Evolutionary conservation across 2,113 vertebrate species (phyloP), one percentile per base, ranked within the genome.

Genomic region (Pionites leucogaster): DNA sequence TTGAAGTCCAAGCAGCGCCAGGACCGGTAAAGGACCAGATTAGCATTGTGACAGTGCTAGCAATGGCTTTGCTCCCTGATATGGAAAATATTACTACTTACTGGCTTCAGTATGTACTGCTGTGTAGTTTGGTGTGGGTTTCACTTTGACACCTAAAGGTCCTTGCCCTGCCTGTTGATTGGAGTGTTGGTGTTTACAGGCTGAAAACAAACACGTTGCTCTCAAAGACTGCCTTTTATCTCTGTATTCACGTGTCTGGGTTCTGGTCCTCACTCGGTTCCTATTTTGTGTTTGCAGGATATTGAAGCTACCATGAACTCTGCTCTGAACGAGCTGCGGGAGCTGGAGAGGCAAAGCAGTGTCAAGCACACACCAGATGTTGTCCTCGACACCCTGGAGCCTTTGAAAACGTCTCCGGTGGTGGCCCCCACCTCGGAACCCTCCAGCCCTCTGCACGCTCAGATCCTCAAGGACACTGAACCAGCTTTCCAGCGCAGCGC

Each of bases 311-410:
- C 98, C 3, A 99, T 99, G 99, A 99, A 98, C 98, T 99, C 99
- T 3, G 98, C 99, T 17, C 97, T 99, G 90, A 99, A 98, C 5
- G 99, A 99, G 97, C 98, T 99, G 83, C 98, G 98, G 75, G 99
- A 99, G 96, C 96, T 99, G 53, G 99, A 99, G 82, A 94, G 99
- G 79, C 99, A 99, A 96, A 99, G 99, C 98, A 98, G 95, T 16
- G 98, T 98, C 7, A 99, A 99, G 92, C 99, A 99, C 94, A 83
- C 99, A 2, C 99, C 99, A 0, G 99, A 99, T 4, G 99, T 99
- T 67, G 99, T 99, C 47, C 98, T 99, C 18, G 99, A 99, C 98
- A 99, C 99, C 16, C 97, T 99, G 98, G 99, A 99, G 97, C 99
- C 99, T 70, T 97, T 99, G 90, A 99, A 99, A 94, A 98, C 98